Evolutionary conservation across 2,888 invertebrate species (phyloP).

Genomic region (Lordiphosa andalusiaca): DNA sequence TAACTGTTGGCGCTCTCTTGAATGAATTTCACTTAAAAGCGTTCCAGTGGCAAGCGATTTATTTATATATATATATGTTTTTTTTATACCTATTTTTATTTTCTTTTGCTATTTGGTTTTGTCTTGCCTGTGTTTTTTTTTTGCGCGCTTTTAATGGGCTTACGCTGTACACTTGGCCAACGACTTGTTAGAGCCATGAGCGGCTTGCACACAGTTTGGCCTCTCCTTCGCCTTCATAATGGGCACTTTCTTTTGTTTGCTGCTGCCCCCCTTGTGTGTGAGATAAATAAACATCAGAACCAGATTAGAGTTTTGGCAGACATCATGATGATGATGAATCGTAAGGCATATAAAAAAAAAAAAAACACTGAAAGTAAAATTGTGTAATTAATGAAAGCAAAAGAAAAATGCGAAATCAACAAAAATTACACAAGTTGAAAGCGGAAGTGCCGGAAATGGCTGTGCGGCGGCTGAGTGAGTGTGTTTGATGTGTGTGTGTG

Average conservation of each 20-base stretch:
- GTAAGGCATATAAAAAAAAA: constrained; percentile 38
- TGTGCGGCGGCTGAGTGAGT: constrained; percentile 2
- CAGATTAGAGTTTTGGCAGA: constrained; percentile 12
- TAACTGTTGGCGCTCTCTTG: constrained; percentile 42
- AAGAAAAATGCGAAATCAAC: constrained; percentile 38
- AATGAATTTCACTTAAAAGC: constrained; percentile 71
- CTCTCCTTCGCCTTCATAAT: constrained; percentile 18
- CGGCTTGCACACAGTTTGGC: constrained; percentile 34
- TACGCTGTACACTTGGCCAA: constrained; percentile 67
- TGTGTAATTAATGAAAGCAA: constrained; percentile 46
- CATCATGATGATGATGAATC: constrained; percentile 33
- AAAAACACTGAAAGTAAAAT: constrained; percentile 57
- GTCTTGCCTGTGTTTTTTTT: constrained; percentile 30
- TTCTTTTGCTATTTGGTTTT: constrained; percentile 7
- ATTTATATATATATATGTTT: constrained; percentile 17
- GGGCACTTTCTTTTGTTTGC: constrained; percentile 65
- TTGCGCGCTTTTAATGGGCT: constrained; percentile 66
- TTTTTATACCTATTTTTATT: constrained; percentile 13
- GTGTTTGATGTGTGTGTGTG: constrained; percentile 30
- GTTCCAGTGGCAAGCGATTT: constrained; percentile 42
- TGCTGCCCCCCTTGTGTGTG: constrained; percentile 45
- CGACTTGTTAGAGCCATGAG: constrained; percentile 44
- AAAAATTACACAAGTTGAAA: constrained; percentile 61
- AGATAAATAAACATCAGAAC: constrained; percentile 35
- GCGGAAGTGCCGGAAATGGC: constrained; percentile 67